Base-by-base conservation (phyloP, 2,888 invertebrate species). In the Cecidostiba fungosa region DNA sequence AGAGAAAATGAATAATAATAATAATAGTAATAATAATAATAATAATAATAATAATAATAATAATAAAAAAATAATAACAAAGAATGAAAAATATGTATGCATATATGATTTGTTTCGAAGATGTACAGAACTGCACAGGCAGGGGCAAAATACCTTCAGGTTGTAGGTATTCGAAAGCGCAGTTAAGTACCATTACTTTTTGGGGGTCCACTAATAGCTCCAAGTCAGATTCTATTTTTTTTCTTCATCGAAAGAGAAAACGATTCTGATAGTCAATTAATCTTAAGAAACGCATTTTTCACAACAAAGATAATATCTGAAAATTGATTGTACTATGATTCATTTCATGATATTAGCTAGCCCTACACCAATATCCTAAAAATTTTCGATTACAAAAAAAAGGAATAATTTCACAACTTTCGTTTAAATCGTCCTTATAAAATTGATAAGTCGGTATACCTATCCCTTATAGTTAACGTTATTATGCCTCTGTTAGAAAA, bases 141-240 rank as follows among this genome's bases (percentile, higher is more conserved):
- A 32, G 59, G 23, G 0, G 23, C 36, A 54, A 23, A 29, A 59
- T 14, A 77, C 5, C 4, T 62, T 77, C 2, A 39, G n/a, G 39
- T 32, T 47, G 47, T 74, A 29, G 26, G 39, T 12, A 32, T 59
- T 77, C 36, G 8, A 47, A 59, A 36, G 14, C 23, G 54, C 62
- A 62, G 77, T 77, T 39, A 77, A 77, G 77, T 77, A 77, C 62
- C 16, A 62, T 43, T 59, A 59, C 62, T 29, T 39, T 26, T 39
- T 14, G 62, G 14, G 39, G 16, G 12, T 77, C 14, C 23, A 14
- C 32, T 23, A 69, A 59, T 50, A 23, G 39, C 62, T 77, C 62
- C 62, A 54, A 0, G 16, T 77, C 23, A n/a, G 10, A 36, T 77
- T 23, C 26, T 73, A 8, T 26, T 23, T 3, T 1, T 26, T 26